Evolutionary conservation across 2,797 vertebrate species (phyloP).

Genomic region (Thaleichthys pacificus): DNA sequence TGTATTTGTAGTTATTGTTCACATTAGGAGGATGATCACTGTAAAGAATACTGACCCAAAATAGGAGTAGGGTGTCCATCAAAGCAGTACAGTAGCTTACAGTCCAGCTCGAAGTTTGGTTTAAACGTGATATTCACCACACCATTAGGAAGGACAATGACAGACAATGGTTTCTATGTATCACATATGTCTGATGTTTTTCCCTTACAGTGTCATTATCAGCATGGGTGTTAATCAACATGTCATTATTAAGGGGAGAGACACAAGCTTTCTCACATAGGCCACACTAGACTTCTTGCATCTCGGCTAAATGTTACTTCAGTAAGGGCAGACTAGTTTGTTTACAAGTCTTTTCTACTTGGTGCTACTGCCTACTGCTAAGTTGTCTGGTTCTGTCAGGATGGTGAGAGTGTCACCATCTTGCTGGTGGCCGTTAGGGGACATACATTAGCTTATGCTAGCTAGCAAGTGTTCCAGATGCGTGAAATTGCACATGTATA

Average conservation of each 20-base stretch:
- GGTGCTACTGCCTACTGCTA: slow-evolving; percentile 62
- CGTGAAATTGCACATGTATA: slow-evolving; percentile 72
- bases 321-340: slow-evolving; percentile 61
- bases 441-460: slow-evolving; percentile 70
- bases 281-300: slow-evolving; percentile 61
- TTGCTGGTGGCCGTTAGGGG: slow-evolving; percentile 50
- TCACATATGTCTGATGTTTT: slow-evolving; percentile 3
- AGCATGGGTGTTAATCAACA: slow-evolving; percentile 29
- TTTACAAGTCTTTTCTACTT: slow-evolving; percentile 66
- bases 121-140: neutral
- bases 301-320: slow-evolving; percentile 64
- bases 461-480: slow-evolving; percentile 66
- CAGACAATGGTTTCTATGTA: slow-evolving; percentile 3
- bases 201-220: neutral
- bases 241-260: slow-evolving; percentile 37
- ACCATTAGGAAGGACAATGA: neutral
- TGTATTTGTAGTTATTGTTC: too few species aligned
- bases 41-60: neutral
- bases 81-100: neutral
- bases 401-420: slow-evolving; percentile 71
- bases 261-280: slow-evolving; percentile 56
- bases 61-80: neutral
- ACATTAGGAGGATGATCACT: too few species aligned
- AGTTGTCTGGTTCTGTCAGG: slow-evolving; percentile 62
- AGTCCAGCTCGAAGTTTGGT: neutral